Base-by-base conservation (phyloP, 92 coral and sea anemone species). In the Actinernus sp. region DNA sequence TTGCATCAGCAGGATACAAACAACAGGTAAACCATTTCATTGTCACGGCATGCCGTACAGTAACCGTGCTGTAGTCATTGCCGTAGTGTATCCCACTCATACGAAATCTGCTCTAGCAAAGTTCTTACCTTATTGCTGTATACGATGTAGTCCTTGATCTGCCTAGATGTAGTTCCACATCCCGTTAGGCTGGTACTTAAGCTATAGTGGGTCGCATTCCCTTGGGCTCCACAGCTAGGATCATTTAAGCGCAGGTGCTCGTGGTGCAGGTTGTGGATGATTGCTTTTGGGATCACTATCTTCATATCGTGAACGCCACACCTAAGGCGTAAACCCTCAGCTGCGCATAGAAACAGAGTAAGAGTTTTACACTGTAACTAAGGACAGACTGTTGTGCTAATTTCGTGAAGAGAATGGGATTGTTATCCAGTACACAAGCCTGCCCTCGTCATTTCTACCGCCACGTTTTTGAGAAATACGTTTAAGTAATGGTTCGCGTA, bases 231-330 rank as follows among this genome's bases (percentile, higher is more conserved):
- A 41, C 97, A 90, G 31, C 22, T 28, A 29, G 83, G 80, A 49
- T 90, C 89, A 11, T 79, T 44, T 19, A 90, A 79, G 26, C 97
- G 86, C 28, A 90, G 55, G 80, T 80, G 91, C 85, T 90, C 97
- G 72, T 88, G 86, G 31, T 39, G 75, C 6, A 90, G 83, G 62
- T 90, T 76, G 77, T 83, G 92, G 58, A 90, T 78, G n/a, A 90
- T 83, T 61, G 73, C 76, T 63, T 76, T 84, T 3, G 96, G 97
- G 19, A 90, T 73, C 5, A 71, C 91, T 33, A 90, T 85, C 26
- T 72, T 55, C 89, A 90, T 90, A 58, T 76, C 85, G 46, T 90
- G 78, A 20, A 83, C 55, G 13, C 88, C 73, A 25, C 97, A 90
- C 0, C 48, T 26, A 16, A 90, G 80, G 4, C 86, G 52, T 27